Percentiles rank a stretch among this genome's conserved stretches.
These are phyloP conservation scores for Sinotaia quadrata DNA, from an alignment of 2,888 invertebrate genomes.

Conservation along the genomic window DNA sequence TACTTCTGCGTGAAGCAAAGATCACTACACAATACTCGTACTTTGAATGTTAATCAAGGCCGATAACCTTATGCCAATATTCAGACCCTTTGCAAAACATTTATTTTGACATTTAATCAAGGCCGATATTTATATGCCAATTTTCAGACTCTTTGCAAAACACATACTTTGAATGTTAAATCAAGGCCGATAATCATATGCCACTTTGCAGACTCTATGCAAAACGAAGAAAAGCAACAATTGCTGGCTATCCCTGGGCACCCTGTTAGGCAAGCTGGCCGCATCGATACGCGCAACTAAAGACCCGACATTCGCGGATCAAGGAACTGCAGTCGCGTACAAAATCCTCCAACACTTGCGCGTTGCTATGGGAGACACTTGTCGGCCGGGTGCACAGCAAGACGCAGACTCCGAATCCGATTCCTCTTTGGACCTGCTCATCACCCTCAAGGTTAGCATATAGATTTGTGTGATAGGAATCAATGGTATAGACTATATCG, in stretches of 20 bases:
- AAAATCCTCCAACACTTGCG: slow-evolving; percentile 17
- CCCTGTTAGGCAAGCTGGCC: slow-evolving; percentile 29
- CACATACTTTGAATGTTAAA: too few species aligned
- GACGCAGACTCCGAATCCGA: not conserved
- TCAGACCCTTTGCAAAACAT: too few species aligned
- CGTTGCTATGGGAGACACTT: slow-evolving; percentile 21
- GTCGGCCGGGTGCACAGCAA: slow-evolving; percentile 12
- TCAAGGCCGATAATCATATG: too few species aligned
- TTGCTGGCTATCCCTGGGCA: slow-evolving; percentile 49
- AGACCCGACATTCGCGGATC: not conserved
- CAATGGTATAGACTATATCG: too few species aligned
- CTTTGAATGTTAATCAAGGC: too few species aligned
- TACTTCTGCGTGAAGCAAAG: too few species aligned
- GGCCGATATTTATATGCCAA: too few species aligned
- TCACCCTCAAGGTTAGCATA: slow-evolving; percentile 20
- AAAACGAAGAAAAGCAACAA: slow-evolving; percentile 25
- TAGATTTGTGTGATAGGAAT: too few species aligned
- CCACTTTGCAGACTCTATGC: slow-evolving; percentile 42
- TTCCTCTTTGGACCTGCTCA: not conserved
- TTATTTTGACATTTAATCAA: too few species aligned
- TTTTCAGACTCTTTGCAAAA: too few species aligned
- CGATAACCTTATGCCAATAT: too few species aligned
- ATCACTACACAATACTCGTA: too few species aligned
- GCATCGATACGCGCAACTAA: not conserved
- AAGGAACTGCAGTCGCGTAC: slow-evolving; percentile 12